Evolutionary conservation across 2,888 invertebrate genomes (phyloP).

Genomic region (Lordiphosa fenestrarum): DNA sequence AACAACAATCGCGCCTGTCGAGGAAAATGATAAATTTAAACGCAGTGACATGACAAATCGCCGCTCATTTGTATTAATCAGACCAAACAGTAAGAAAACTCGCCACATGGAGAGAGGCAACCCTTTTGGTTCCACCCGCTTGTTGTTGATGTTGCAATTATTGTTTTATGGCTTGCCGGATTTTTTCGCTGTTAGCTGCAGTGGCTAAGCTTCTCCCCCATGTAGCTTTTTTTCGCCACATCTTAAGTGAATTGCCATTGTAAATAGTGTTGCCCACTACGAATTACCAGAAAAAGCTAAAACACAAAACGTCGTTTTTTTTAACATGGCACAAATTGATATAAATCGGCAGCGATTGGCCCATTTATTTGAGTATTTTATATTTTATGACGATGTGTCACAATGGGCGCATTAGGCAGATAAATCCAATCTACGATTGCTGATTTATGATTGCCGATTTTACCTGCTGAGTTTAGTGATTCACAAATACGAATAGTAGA

Average conservation of each 20-base stretch:
- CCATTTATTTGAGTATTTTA: too few relatives aligned
- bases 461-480: too few relatives aligned
- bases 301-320: not conserved
- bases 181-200: conserved; percentile 37
- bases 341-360: too few relatives aligned
- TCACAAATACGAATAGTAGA: too few relatives aligned
- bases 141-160: conserved; percentile 67
- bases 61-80: conserved; percentile 76
- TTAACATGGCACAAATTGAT: too few relatives aligned
- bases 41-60: conserved; percentile 77
- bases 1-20: conserved; percentile 59
- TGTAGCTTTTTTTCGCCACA: conserved; percentile 6
- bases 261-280: not conserved
- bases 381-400: too few relatives aligned
- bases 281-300: not conserved
- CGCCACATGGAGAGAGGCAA: conserved; percentile 9
- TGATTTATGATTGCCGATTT: too few relatives aligned
- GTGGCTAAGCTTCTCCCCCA: conserved; percentile 27
- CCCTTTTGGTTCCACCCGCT: conserved; percentile 6
- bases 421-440: too few relatives aligned
- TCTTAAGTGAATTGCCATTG: conserved; percentile 11
- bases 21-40: conserved; percentile 74
- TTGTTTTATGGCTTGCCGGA: conserved; percentile 57
- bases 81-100: conserved; percentile 48
- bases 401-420: too few relatives aligned